phyloP scores from a whole-genome alignment of 2,888 invertebrate genomes.

The Nymphalis c-album region DNA sequence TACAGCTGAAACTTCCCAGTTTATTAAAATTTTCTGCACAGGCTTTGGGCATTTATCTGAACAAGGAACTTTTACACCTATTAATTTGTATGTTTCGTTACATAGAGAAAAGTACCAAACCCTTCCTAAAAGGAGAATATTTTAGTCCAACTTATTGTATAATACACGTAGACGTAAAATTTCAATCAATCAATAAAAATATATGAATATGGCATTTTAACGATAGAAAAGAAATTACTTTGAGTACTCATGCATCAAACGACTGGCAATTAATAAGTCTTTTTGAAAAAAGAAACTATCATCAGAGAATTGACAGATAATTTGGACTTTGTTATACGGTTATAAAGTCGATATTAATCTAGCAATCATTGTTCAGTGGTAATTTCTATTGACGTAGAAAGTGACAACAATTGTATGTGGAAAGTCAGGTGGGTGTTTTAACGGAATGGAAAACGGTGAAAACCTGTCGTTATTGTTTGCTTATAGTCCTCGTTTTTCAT shows the following conservation, averaged over 20 bases:
- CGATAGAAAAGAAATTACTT: conserved; percentile 13
- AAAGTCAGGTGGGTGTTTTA: conserved; percentile 52
- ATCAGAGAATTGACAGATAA: conserved; percentile 34
- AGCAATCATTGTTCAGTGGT: conserved; percentile 33
- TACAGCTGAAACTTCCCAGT: too few species aligned
- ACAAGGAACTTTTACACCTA: too few species aligned
- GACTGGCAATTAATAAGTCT: conserved; percentile 7
- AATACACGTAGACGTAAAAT: too few species aligned
- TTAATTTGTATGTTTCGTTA: too few species aligned
- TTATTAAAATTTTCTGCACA: too few species aligned
- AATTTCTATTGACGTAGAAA: conserved; percentile 57
- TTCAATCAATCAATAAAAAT: too few species aligned
- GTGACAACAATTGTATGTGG: conserved; percentile 68
- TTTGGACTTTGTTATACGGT: conserved; percentile 31
- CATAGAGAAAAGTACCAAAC: too few species aligned
- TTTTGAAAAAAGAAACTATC: conserved; percentile 18
- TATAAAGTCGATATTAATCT: conserved; percentile 37
- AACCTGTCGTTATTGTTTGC: conserved; percentile 50
- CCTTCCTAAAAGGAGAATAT: too few species aligned
- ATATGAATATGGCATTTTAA: neutral
- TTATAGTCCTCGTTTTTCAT: conserved; percentile 35
- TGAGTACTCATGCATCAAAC: neutral
- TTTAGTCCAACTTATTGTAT: too few species aligned
- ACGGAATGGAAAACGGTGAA: conserved; percentile 62
- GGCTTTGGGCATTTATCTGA: too few species aligned